phyloP scores from a whole-genome alignment of 2,113 vertebrate species.

The Pelecanus crispus region DNA sequence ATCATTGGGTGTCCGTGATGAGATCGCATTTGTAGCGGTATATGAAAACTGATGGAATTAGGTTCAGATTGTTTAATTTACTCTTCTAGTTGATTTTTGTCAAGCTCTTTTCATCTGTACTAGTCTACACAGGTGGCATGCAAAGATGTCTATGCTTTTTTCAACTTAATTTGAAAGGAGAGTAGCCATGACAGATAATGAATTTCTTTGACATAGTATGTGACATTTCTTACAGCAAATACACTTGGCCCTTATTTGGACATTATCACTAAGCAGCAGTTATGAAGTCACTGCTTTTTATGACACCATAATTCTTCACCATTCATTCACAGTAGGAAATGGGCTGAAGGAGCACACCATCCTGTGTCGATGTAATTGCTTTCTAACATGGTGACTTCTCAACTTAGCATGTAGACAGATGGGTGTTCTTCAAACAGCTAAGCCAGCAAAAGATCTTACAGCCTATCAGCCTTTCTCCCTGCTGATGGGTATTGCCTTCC shows the following conservation, averaged over 20 bases:
- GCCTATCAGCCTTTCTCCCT: neutral
- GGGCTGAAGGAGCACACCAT: neutral
- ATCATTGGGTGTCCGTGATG: neutral
- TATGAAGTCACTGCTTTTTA: neutral
- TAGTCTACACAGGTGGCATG: neutral
- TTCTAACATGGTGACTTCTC: neutral
- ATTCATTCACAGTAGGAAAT: neutral
- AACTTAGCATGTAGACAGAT: neutral
- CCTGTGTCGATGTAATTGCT: neutral
- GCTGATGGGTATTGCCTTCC: neutral
- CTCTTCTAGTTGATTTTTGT: neutral
- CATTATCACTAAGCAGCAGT: neutral
- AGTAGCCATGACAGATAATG: neutral
- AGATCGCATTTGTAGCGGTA: neutral
- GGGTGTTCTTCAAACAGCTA: neutral
- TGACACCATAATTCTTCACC: neutral
- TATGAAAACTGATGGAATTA: neutral
- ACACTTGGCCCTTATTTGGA: neutral
- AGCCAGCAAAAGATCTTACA: neutral
- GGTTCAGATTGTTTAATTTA: neutral
- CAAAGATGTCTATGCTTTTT: neutral
- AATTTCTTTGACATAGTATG: neutral
- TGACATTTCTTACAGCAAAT: neutral
- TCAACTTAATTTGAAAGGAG: neutral
- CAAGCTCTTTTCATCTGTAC: neutral